Evolutionary conservation across 2,113 vertebrate species (phyloP), one percentile per base, ranked within the genome.

Genomic region (Corythornis vintsioides): DNA sequence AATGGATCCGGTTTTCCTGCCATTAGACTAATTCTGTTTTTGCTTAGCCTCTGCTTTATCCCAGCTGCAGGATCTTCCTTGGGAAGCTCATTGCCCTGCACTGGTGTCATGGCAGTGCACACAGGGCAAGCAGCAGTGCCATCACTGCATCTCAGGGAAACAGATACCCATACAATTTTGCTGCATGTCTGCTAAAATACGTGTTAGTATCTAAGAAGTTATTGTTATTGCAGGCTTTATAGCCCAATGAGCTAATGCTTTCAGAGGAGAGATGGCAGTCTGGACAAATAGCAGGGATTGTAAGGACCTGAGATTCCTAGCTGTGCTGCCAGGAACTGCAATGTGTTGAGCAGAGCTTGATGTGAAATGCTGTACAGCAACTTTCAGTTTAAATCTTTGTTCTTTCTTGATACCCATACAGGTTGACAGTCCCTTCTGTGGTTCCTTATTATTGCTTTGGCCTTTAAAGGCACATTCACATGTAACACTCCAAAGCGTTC

Each of bases 51-150:
- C 45, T 50, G 64, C 60, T 43, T 91, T 69, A 43, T 56, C 40
- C 60, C 18, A 13, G 43, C 78, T 35, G 1, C 4, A 6, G 18
- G 38, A 6, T 15, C 78, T 35, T 38, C 9, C 13, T 5, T 5
- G 0, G 0, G 21, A 52, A 53, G 48, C 31, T 2, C 17, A 0
- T 22, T 47, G 22, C 10, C 35, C 64, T 26, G 55, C 6, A 1
- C 17, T 35, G 47, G 29, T 16, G 0, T 8, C 8, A 29, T 10
- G 19, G 3, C 18, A 11, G 42, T 7, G 18, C 12, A 6, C 43
- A 3, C 11, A 10, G 42, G 38, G 20, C 2, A 5, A 48, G 35
- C 2, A 14, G 33, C 3, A 10, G 29, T 14, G 53, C n/a, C 13
- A 6, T 26, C 11, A 7, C 57, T 3, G 22, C 14, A 2, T 17